Base-by-base conservation (phyloP, 1,140 invertebrate genomes). In the Uloborus diversus region DNA sequence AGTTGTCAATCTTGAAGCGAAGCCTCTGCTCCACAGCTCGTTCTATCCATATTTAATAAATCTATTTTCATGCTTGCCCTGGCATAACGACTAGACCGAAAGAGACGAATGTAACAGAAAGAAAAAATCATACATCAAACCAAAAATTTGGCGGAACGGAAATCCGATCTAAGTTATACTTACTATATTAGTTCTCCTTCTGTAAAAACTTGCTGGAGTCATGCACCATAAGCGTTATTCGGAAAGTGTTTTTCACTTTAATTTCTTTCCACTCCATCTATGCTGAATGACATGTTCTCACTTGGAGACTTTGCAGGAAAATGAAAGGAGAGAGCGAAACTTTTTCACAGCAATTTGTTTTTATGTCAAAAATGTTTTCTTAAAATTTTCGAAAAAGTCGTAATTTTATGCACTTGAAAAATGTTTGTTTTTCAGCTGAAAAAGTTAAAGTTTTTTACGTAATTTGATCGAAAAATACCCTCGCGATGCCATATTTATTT, bases 41-140 rank as follows among this genome's bases (percentile, higher is more conserved):
- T 71, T 71, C 20, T 25, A 59, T 71, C 69, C 69, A 71, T 71
- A 71, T 71, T 71, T 71, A 71, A 71, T 71, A 71, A 71, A 71
- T 71, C 69, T 71, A 71, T 59, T 71, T 71, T 64, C 56, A 71
- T 27, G 69, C 69, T 71, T 20, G 35, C 25, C 56, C 28, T 71
- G 61, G 53, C 69, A 33, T 42, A 32, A 71, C 69, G 35, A 59
- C 57, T 71, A 23, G 69, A 71, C 37, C 1, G 17, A 20, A 20
- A 23, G 25, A 64, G 33, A 69, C 2, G 35, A 49, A 17, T 51
- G 49, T 9, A 53, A 1, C 9, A n/a, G 49, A 53, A n/a, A 5
- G 23, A 53, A 53, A 53, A n/a, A 17, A n/a, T n/a, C n/a, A 20
- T 17, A 42, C 37, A 42, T 42, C 37, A 25, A 56, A 51, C 49